Evolutionary conservation across 2,888 invertebrate species (phyloP).

Genomic region (Pristionchus mayeri): DNA sequence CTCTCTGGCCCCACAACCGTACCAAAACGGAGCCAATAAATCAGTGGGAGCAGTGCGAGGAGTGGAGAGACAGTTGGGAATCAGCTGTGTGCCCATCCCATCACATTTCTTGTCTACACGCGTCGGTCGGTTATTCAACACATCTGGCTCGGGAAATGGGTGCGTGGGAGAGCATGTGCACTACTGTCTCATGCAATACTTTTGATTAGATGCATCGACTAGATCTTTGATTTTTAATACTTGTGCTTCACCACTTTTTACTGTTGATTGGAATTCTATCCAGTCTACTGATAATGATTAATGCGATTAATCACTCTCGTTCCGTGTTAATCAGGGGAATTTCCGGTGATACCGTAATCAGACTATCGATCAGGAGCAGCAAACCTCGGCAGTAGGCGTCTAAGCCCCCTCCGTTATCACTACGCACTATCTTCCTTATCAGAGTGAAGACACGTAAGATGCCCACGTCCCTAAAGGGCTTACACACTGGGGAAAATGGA

Average conservation of each 20-base stretch:
- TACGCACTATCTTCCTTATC: conserved; percentile 12
- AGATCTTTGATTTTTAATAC: neutral
- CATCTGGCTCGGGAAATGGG: neutral
- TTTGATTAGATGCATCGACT: neutral
- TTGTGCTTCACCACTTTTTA: too few relatives aligned
- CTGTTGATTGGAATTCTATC: neutral
- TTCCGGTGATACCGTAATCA: neutral
- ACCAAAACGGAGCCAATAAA: too few relatives aligned
- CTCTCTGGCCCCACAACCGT: too few relatives aligned
- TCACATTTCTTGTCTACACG: conserved; percentile 19
- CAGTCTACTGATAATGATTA: too few relatives aligned
- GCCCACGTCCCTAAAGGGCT: neutral
- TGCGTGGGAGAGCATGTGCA: neutral
- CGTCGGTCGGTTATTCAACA: neutral
- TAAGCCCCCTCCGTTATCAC: neutral
- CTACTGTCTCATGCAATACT: too few relatives aligned
- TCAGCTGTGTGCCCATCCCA: neutral
- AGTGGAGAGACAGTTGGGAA: neutral
- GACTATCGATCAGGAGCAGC: neutral
- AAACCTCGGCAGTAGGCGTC: neutral
- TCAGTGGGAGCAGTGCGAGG: too few relatives aligned
- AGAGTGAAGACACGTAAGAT: too few relatives aligned
- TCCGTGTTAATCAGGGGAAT: neutral
- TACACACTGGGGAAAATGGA: neutral
- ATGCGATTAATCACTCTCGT: too few relatives aligned